Conservation (phyloP, 2,113 vertebrate species). For the Phylloscopus trochiloides region DNA sequence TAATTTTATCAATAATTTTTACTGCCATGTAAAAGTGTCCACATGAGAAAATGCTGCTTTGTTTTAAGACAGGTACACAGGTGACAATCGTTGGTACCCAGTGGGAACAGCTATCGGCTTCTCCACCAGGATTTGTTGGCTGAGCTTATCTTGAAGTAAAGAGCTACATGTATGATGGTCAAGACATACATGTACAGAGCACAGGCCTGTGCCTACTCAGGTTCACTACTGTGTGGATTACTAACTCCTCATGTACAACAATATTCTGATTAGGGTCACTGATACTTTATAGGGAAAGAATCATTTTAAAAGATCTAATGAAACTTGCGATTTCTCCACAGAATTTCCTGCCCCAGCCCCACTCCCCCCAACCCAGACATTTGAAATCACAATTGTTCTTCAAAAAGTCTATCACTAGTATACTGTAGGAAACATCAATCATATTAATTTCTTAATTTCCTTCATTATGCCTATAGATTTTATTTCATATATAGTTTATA, state of each 20-base stretch:
- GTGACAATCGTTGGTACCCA: neutral
- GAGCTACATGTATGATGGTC: neutral
- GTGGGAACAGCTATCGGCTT: neutral
- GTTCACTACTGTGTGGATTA: neutral
- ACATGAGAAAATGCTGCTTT: neutral
- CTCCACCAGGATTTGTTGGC: neutral
- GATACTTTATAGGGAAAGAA: neutral
- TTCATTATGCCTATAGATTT: neutral
- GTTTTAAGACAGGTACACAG: neutral
- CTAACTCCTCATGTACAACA: neutral
- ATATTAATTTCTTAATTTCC: neutral
- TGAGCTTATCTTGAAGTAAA: neutral
- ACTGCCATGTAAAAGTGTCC: neutral
- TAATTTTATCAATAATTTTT: neutral
- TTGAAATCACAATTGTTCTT: neutral
- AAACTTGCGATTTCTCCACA: neutral
- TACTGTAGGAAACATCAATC: neutral
- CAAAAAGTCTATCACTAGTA: neutral
- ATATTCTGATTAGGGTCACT: neutral
- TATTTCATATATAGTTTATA: neutral
- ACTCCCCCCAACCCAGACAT: rapidly evolving
- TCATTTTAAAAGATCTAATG: neutral
- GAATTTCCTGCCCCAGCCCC: neutral
- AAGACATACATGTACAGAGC: neutral
- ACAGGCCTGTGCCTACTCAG: neutral